These are phyloP conservation scores for Calidris pugnax DNA, from an alignment of 2,113 vertebrate genomes.

Conservation along the genomic window DNA sequence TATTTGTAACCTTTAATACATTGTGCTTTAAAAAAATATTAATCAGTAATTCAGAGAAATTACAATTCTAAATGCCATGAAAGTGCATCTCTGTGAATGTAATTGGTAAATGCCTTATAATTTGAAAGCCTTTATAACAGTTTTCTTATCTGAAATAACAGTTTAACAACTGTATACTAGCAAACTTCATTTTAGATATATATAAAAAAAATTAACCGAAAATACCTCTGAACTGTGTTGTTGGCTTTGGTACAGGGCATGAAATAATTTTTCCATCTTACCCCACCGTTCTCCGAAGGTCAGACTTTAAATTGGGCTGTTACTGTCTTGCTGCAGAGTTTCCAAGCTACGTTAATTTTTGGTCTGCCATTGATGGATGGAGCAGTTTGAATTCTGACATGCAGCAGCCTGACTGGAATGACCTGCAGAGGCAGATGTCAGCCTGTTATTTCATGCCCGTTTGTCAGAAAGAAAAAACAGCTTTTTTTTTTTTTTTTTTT, in stretches of 20 bases:
- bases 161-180: constrained; percentile 55
- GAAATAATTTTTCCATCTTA: constrained; percentile 79
- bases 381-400: constrained; percentile 82
- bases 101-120: background rate
- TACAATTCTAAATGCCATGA: background rate
- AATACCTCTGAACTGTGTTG: constrained; percentile 72
- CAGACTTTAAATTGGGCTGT: constrained; percentile 79
- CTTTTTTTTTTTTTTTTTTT: constrained; percentile 45
- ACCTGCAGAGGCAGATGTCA: constrained; percentile 80
- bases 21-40: background rate
- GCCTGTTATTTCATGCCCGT: constrained; percentile 80
- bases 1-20: background rate
- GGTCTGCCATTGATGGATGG: constrained; percentile 83
- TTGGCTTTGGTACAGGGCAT: constrained; percentile 71
- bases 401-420: constrained; percentile 78
- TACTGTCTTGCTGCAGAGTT: constrained; percentile 77
- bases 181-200: constrained; percentile 53
- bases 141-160: constrained; percentile 51
- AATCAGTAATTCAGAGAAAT: constrained; percentile 19
- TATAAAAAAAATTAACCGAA: constrained; percentile 65
- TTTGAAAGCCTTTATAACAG: background rate
- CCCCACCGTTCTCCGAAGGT: constrained; percentile 73
- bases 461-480: constrained; percentile 78
- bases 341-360: constrained; percentile 79
- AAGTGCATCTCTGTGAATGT: background rate